Evolutionary conservation across 2,113 vertebrate species (phyloP).

Genomic region (Sorex araneus): DNA sequence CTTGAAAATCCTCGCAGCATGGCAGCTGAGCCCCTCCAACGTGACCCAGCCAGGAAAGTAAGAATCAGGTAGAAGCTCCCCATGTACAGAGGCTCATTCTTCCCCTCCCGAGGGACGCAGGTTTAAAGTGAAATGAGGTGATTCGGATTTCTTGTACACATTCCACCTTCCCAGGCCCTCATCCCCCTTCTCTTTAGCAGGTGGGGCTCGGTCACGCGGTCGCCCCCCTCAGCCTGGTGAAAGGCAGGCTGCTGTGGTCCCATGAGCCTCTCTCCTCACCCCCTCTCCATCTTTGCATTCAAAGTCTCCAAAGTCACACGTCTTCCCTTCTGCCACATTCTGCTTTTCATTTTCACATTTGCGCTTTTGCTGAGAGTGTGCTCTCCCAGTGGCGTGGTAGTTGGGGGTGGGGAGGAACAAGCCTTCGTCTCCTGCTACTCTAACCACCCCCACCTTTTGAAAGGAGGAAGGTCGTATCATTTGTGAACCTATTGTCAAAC

Average conservation of each 20-base stretch:
- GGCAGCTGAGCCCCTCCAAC: neutral
- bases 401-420: too few relatives aligned
- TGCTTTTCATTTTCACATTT: too few relatives aligned
- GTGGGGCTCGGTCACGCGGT: rapidly evolving
- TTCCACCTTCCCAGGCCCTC: neutral
- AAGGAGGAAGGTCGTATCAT: neutral
- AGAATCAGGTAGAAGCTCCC: neutral
- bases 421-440: neutral
- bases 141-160: neutral
- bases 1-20: neutral
- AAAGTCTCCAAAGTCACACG: too few relatives aligned
- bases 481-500: too few relatives aligned
- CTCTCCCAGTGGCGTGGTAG: too few relatives aligned
- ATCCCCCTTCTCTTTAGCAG: neutral
- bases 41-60: neutral
- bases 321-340: too few relatives aligned
- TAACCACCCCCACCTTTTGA: neutral
- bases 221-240: neutral
- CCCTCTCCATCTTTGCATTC: too few relatives aligned
- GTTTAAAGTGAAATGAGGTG: neutral
- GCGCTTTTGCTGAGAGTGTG: too few relatives aligned
- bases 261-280: neutral
- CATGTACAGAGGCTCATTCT: neutral
- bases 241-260: neutral
- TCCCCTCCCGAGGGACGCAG: neutral